phyloP scores from a whole-genome alignment of 2,888 invertebrate species.

The Campoletis raptor region DNA sequence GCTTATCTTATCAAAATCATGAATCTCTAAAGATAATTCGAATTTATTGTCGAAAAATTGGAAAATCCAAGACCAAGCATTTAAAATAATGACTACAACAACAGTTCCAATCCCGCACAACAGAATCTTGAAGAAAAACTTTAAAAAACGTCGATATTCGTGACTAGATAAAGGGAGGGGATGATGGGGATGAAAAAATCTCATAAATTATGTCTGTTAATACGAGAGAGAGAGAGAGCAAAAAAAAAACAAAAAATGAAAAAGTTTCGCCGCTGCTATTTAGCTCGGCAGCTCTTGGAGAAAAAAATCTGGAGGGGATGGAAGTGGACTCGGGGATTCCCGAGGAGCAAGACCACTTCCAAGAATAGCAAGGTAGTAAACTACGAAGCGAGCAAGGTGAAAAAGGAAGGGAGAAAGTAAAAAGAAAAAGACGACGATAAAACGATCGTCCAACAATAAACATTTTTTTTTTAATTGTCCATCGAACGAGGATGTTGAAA shows the following conservation, averaged over 20 bases:
- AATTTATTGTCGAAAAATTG: not conserved
- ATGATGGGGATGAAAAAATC: not conserved
- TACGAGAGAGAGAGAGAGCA: not conserved
- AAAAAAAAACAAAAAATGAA: not conserved
- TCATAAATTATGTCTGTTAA: not conserved
- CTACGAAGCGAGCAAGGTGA: slow-evolving; percentile 57
- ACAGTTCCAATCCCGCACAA: not conserved
- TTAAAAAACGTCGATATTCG: not conserved
- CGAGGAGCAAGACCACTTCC: slow-evolving; percentile 69
- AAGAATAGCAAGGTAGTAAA: slow-evolving; percentile 72
- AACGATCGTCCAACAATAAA: slow-evolving; percentile 34
- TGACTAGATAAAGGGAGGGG: not conserved
- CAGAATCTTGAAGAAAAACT: not conserved
- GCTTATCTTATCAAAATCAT: not conserved
- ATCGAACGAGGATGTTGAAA: not conserved
- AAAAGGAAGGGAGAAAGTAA: slow-evolving; percentile 22
- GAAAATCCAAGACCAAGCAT: too few species aligned
- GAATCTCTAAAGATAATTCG: not conserved
- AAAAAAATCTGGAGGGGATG: not conserved
- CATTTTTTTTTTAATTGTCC: not conserved
- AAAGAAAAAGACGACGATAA: slow-evolving; percentile 44
- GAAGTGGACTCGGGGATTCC: slow-evolving; percentile 70
- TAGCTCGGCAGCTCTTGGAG: not conserved
- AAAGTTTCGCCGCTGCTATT: slow-evolving; percentile 14
- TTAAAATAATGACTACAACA: too few species aligned